These are phyloP conservation scores for Prionailurus viverrinus DNA, from an alignment of 2,113 vertebrate species.

Conservation along the genomic window DNA sequence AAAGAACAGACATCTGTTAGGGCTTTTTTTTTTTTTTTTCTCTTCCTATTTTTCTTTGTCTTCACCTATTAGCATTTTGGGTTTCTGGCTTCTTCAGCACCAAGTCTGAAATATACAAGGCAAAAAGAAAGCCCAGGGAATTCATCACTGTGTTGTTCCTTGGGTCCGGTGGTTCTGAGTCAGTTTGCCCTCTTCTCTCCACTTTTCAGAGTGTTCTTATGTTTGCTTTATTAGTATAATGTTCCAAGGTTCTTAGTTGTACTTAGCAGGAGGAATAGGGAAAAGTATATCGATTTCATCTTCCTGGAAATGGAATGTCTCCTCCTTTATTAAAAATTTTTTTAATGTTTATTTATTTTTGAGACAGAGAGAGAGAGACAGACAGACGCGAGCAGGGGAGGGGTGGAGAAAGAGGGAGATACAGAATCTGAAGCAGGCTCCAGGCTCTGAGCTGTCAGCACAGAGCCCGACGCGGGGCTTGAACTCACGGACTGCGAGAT, in stretches of 20 bases:
- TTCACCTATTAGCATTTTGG: not conserved
- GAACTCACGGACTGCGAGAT: too few relatives aligned
- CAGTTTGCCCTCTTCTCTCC: not conserved
- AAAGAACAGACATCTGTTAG: not conserved
- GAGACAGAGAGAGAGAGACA: too few relatives aligned
- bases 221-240: not conserved
- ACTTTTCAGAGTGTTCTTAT: not conserved
- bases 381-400: too few relatives aligned
- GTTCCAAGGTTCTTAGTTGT: not conserved
- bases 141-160: not conserved
- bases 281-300: constrained; percentile 3
- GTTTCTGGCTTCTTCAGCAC: not conserved
- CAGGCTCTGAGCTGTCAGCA: too few relatives aligned
- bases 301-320: not conserved
- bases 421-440: too few relatives aligned
- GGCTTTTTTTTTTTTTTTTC: too few relatives aligned
- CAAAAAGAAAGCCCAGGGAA: not conserved
- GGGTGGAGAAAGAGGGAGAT: too few relatives aligned
- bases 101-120: not conserved
- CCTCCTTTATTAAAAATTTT: not conserved
- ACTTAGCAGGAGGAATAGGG: not conserved
- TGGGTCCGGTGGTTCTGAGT: not conserved
- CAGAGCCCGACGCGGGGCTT: too few relatives aligned
- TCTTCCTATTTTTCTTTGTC: too few relatives aligned
- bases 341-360: too few relatives aligned